These are phyloP conservation scores for Heteromurus nitidus DNA, from an alignment of 2,888 invertebrate species.

Conservation along the genomic window DNA sequence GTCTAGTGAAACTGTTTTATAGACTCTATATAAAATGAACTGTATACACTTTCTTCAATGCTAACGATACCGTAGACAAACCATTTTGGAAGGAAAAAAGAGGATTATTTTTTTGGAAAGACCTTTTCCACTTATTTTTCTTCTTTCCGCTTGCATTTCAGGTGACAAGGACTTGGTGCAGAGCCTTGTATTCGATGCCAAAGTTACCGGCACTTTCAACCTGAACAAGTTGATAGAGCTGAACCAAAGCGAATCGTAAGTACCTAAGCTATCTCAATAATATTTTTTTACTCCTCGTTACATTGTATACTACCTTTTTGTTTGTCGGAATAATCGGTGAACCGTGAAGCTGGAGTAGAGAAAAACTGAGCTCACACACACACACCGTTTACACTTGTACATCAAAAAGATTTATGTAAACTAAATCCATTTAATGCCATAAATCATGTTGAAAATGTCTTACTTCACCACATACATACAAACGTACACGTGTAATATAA, in stretches of 20 bases:
- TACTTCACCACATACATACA: conserved; percentile 17
- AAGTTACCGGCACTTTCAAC: conserved; percentile 88
- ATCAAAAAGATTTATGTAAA: conserved; percentile 74
- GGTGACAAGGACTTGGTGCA: conserved; percentile 91
- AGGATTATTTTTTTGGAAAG: too few species aligned
- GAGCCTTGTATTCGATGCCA: conserved; percentile 90
- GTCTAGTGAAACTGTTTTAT: too few species aligned
- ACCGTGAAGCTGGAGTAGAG: too few species aligned
- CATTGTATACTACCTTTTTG: background rate
- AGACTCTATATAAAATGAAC: too few species aligned
- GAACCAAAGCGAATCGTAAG: conserved; percentile 53
- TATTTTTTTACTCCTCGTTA: conserved; percentile 11
- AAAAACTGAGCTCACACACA: too few species aligned
- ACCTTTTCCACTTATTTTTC: too few species aligned
- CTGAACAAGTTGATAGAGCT: conserved; percentile 44
- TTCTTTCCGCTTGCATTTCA: conserved; percentile 76
- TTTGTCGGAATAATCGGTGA: too few species aligned
- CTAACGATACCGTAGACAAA: too few species aligned
- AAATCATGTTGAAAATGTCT: conserved; percentile 48
- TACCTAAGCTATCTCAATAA: conserved; percentile 37
- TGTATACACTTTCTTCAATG: too few species aligned
- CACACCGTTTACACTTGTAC: too few species aligned
- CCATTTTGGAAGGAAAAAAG: too few species aligned
- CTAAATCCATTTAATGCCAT: conserved; percentile 49
- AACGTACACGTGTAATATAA: too few species aligned